Conservation (phyloP, 2,113 vertebrate species). For the Bubo bubo region DNA sequence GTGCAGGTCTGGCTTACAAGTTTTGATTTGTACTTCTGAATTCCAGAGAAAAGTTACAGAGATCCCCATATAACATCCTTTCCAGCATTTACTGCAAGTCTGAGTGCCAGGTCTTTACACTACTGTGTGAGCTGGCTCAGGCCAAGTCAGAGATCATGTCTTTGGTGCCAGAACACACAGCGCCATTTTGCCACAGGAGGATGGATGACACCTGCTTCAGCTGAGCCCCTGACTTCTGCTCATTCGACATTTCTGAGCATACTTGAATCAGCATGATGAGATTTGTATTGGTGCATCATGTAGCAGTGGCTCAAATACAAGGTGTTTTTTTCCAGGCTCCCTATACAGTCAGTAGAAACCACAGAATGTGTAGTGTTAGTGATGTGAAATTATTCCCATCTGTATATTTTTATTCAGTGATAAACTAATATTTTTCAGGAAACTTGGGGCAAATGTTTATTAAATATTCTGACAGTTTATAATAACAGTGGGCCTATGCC, state of each 20-base stretch:
- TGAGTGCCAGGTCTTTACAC: not conserved
- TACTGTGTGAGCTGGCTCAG: not conserved
- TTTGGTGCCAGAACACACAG: not conserved
- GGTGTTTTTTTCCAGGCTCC: accelerated
- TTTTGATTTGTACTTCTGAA: not conserved
- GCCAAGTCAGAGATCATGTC: not conserved
- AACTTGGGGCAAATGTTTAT: not conserved
- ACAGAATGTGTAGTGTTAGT: not conserved
- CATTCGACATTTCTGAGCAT: not conserved
- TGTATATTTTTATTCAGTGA: not conserved
- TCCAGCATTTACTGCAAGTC: not conserved
- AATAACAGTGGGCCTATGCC: not conserved
- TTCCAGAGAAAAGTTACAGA: not conserved
- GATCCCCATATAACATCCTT: not conserved
- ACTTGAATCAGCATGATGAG: not conserved
- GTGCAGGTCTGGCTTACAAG: not conserved
- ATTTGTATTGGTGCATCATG: not conserved
- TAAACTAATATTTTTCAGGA: not conserved
- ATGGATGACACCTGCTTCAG: not conserved
- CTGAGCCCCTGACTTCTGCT: not conserved
- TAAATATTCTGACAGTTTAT: not conserved
- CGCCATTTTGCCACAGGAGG: accelerated
- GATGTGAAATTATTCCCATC: not conserved
- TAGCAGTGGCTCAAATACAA: not conserved
- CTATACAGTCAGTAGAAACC: not conserved